Conservation (phyloP, 53 echinoderm and acorn worm genomes). For the Paelopatides confundens region DNA sequence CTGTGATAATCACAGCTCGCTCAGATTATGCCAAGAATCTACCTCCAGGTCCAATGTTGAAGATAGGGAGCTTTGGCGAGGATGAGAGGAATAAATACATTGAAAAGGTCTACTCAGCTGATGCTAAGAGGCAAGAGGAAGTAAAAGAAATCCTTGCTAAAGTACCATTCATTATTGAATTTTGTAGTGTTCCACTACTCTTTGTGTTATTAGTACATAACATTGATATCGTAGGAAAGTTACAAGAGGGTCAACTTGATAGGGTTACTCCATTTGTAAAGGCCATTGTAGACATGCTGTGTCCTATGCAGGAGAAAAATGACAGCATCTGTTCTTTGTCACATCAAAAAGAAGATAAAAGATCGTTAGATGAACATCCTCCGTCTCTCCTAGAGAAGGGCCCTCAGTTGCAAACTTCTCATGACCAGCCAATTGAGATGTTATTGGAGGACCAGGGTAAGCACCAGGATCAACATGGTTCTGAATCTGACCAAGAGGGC, state of each 20-base stretch:
- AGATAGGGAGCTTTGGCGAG: background rate
- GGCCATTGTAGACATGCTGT: background rate
- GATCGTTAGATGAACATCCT: no score
- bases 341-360: no score
- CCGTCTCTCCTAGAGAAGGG: no score
- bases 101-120: conserved; percentile 13
- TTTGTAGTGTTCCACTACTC: conserved; percentile 5
- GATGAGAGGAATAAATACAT: conserved; percentile 15
- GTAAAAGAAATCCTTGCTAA: background rate
- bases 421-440: no score
- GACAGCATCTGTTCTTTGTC: no score
- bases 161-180: background rate
- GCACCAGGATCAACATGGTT: no score
- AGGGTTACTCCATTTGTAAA: conserved; percentile 21
- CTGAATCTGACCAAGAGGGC: no score
- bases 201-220: conserved; percentile 13
- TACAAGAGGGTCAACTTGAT: background rate
- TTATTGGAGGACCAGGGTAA: no score
- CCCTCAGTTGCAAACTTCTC: no score
- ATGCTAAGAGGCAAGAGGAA: background rate
- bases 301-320: background rate
- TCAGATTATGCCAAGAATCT: background rate
- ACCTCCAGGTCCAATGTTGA: conserved; percentile 6
- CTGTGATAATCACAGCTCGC: background rate
- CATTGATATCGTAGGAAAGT: background rate